Conservation (phyloP, 2,888 invertebrate species). For the Trissonchulus sp. region DNA sequence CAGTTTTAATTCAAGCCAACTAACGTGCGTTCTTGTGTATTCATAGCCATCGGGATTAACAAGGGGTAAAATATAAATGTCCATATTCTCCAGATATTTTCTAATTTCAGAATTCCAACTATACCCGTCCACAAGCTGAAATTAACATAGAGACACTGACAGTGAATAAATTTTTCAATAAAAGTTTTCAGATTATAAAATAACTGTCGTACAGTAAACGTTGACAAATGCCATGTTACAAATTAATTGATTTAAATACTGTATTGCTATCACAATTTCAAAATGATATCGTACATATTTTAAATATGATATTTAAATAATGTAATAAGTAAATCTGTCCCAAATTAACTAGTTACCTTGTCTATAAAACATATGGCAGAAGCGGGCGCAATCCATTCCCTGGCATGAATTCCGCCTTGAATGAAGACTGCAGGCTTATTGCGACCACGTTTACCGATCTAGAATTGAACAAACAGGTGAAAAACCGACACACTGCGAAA, state of each 20-base stretch:
- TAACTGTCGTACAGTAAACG: background rate
- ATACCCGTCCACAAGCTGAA: constrained; percentile 44
- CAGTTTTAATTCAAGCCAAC: too few species aligned
- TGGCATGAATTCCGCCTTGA: constrained; percentile 45
- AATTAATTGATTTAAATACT: too few species aligned
- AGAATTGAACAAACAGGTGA: too few species aligned
- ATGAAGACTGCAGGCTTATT: constrained; percentile 1
- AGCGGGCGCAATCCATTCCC: constrained; percentile 44
- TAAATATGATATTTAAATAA: too few species aligned
- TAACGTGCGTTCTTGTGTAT: constrained; percentile 33
- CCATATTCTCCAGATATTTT: constrained; percentile 42
- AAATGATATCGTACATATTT: too few species aligned
- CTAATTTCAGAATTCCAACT: constrained; percentile 38
- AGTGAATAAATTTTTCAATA: background rate
- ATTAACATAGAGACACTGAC: too few species aligned
- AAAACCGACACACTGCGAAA: too few species aligned
- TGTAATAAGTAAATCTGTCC: too few species aligned
- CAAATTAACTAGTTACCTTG: constrained; percentile 29
- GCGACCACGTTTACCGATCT: background rate
- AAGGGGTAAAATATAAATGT: constrained; percentile 48
- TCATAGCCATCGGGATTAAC: constrained; percentile 50
- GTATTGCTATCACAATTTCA: too few species aligned
- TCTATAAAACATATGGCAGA: constrained; percentile 44
- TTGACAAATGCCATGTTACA: too few species aligned
- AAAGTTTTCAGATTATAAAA: background rate